These are phyloP conservation scores for Pinna nobilis DNA, from an alignment of 1,140 invertebrate species.

Conservation along the genomic window DNA sequence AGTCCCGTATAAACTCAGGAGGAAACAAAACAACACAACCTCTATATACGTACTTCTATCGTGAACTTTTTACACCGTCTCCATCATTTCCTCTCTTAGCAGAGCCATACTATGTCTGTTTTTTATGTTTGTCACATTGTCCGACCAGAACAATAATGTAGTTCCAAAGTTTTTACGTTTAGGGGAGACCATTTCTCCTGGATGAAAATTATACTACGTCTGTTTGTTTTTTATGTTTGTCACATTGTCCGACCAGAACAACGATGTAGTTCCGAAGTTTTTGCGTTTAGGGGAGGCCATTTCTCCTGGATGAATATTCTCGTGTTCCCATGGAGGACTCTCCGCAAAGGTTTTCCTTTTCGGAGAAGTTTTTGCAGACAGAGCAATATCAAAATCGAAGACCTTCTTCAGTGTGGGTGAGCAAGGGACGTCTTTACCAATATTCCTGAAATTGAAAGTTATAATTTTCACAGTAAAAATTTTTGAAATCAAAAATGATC, in stretches of 20 bases:
- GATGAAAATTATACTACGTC: too few relatives aligned
- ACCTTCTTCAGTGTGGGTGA: constrained; percentile 35
- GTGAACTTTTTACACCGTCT: too few relatives aligned
- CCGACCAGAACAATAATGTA: constrained; percentile 4
- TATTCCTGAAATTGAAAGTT: constrained; percentile 5
- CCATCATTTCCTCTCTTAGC: too few relatives aligned
- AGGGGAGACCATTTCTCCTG: constrained; percentile 16
- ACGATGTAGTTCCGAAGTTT: constrained; percentile 10
- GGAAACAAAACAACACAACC: too few relatives aligned
- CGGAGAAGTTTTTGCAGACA: constrained; percentile 35
- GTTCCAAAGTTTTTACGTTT: constrained; percentile 28
- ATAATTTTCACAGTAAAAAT: constrained; percentile 1
- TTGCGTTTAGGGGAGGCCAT: constrained; percentile 29
- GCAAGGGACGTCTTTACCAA: constrained; percentile 4
- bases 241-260: not conserved
- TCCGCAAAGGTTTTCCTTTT: constrained; percentile 40
- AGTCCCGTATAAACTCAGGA: too few relatives aligned
- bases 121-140: not conserved
- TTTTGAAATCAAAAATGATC: not conserved
- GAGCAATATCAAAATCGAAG: constrained; percentile 37
- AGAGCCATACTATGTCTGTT: too few relatives aligned
- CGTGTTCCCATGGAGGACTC: constrained; percentile 26
- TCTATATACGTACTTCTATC: too few relatives aligned
- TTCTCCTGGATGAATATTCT: not conserved
- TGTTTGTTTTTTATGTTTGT: too few relatives aligned